Base-by-base conservation (phyloP, 2,797 vertebrate genomes). In the Myotis daubentonii region DNA sequence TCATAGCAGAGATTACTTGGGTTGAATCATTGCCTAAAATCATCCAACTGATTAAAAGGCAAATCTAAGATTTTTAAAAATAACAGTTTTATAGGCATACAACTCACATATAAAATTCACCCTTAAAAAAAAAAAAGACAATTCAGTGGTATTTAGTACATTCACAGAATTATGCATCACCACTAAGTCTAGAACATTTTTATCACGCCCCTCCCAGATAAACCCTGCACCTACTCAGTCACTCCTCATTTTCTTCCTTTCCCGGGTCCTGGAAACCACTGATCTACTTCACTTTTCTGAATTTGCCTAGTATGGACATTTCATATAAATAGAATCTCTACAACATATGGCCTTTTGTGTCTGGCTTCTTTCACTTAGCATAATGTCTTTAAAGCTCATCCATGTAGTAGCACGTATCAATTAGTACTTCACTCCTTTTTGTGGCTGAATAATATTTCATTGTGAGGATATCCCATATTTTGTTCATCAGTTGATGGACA, bases 111-210 rank as follows among this genome's bases (percentile, higher is more conserved):
- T 25, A 82, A 94, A 83, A 55, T n/a, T 89, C 17, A 79, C 41
- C 30, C 8, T 66, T 71, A 6, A 33, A 76, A 87, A 70, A 87
- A 53, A 78, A 4, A 20, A 60, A 60, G 57, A 60, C 57, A 60
- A 30, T 28, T 92, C 51, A 33, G 68, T 51, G 20, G 2, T 19
- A 76, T 89, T 93, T 71, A 91, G 33, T 65, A 60, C 28, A 83
- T 36, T 70, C 89, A 79, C 16, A 87, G 30, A 80, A 44, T 22
- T 85, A 33, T 70, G 1, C 57, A 86, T 80, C 44, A 60, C 47
- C 53, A 66, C 38, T 66, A 51, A 92, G 75, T 74, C 51, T n/a
- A 87, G 23, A 94, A 87, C 12, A 16, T 87, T 91, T n/a, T 85
- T 53, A 78, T 51, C 12, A 51, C 1, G 5, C 68, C 33, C 72